Evolutionary conservation across 2,113 vertebrate genomes (phyloP).

Genomic region (Lynx canadensis): DNA sequence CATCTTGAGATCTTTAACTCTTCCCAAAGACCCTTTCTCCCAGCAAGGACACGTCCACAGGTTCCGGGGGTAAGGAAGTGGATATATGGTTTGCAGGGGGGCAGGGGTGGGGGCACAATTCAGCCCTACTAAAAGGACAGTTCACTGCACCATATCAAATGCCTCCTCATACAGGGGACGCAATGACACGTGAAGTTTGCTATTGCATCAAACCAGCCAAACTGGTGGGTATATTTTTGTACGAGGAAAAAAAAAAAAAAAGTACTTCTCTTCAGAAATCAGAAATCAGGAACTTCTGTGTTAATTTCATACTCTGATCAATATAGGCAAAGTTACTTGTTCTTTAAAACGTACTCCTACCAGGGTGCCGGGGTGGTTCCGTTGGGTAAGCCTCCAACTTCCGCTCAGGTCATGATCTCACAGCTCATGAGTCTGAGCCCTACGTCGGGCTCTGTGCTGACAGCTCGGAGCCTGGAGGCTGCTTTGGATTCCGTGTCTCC

Average conservation of each 20-base stretch:
- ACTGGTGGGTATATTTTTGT: not conserved
- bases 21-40: not conserved
- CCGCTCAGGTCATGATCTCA: too few species aligned
- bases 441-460: too few species aligned
- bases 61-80: not conserved
- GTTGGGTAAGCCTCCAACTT: too few species aligned
- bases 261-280: not conserved
- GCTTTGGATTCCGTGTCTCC: too few species aligned
- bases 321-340: not conserved
- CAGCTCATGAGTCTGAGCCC: too few species aligned
- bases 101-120: fast-evolving
- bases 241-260: not conserved
- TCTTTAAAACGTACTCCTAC: not conserved
- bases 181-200: fast-evolving
- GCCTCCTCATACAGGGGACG: fast-evolving
- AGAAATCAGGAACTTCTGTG: not conserved
- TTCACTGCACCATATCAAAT: too few species aligned
- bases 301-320: not conserved
- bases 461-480: too few species aligned
- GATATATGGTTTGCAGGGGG: not conserved
- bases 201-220: not conserved
- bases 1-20: not conserved
- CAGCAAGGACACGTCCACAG: not conserved
- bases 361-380: too few species aligned
- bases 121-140: not conserved